Conservation (phyloP, 2,888 invertebrate genomes). For the Torymus auratus region DNA sequence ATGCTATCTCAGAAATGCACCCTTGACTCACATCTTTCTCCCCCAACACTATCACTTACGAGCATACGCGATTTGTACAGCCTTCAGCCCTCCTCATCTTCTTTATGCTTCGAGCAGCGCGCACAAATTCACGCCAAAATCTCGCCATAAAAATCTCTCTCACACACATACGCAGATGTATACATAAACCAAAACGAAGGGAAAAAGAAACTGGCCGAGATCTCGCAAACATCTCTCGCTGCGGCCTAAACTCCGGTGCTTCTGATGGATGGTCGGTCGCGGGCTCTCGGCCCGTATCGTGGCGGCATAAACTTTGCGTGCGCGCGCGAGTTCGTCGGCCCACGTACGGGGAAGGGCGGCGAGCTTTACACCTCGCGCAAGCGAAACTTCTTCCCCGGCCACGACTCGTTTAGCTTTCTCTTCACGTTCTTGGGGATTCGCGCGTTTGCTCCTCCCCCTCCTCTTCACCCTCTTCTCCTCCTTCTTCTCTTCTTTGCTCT, state of each 20-base stretch:
- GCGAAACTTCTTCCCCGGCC: slow-evolving; percentile 42
- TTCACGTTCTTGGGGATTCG: slow-evolving; percentile 52
- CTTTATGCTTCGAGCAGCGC: too few species aligned
- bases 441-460: not conserved
- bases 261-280: slow-evolving; percentile 13
- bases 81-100: too few species aligned
- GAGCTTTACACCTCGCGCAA: slow-evolving; percentile 40
- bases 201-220: too few species aligned
- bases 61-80: too few species aligned
- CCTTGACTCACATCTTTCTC: too few species aligned
- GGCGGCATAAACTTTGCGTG: slow-evolving; percentile 25
- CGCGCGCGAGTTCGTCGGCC: slow-evolving; percentile 22
- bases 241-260: not conserved
- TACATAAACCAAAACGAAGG: too few species aligned
- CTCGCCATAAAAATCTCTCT: too few species aligned
- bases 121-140: too few species aligned
- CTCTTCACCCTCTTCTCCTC: not conserved
- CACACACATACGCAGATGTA: too few species aligned
- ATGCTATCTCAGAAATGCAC: too few species aligned
- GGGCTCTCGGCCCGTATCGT: slow-evolving; percentile 16
- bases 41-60: too few species aligned
- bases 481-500: slow-evolving; percentile 13
- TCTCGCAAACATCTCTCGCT: not conserved
- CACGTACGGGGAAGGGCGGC: not conserved
- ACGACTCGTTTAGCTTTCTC: slow-evolving; percentile 46